Evolutionary conservation across 2,113 vertebrate species (phyloP).

Genomic region (Stegastes partitus): DNA sequence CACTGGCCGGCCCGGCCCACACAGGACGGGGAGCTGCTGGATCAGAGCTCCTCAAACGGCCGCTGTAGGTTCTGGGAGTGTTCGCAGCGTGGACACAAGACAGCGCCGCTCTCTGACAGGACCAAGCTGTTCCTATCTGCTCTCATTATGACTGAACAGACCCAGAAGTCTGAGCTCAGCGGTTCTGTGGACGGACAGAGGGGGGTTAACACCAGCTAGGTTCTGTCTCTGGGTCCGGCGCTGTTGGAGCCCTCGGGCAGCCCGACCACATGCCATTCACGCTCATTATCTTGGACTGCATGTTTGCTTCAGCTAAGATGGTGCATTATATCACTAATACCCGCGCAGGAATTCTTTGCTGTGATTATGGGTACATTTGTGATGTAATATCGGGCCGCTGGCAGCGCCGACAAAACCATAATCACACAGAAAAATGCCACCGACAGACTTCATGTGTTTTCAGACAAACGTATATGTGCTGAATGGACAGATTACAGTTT

Average conservation of each 20-base stretch:
- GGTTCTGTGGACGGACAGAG: too few relatives aligned
- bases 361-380: conserved; percentile 12
- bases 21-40: not conserved
- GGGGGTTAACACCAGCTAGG: not conserved
- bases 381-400: conserved; percentile 16
- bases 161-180: too few relatives aligned
- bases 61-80: conserved; percentile 9
- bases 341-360: conserved; percentile 1
- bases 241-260: not conserved
- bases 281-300: conserved; percentile 3
- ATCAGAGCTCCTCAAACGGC: conserved; percentile 5
- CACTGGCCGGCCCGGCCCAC: not conserved
- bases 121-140: too few relatives aligned
- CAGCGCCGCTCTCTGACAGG: not conserved
- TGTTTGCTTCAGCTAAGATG: conserved; percentile 15
- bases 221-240: not conserved
- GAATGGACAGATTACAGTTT: not conserved
- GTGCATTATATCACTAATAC: conserved; percentile 4
- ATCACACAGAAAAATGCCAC: conserved; percentile 14
- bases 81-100: conserved; percentile 22
- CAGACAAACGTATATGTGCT: not conserved
- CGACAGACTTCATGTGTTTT: not conserved
- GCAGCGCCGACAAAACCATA: conserved; percentile 2
- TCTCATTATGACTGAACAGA: too few relatives aligned
- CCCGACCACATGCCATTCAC: not conserved